Base-by-base conservation (phyloP, 2,797 vertebrate species). In the Cossypha heuglini region DNA sequence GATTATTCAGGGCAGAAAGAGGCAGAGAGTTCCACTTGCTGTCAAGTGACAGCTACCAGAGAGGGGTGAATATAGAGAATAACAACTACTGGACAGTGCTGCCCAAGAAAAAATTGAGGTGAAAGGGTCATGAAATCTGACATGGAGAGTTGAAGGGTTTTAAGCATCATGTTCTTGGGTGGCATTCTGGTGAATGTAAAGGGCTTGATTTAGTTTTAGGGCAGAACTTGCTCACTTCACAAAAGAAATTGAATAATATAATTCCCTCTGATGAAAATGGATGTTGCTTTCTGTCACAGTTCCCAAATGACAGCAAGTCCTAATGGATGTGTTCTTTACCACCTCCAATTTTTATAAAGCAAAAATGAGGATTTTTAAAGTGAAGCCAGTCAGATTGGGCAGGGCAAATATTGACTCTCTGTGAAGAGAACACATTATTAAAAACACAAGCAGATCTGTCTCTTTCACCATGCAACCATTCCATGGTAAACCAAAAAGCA, bases 371-470 rank as follows among this genome's bases (percentile, higher is more conserved):
- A 59, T 72, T 93, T 96, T 91, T 91, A 72, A 83, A 88, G 22
- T 21, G 9, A 88, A 91, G 49, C 42, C 75, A 91, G 61, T 54
- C 49, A 75, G 91, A 80, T 40, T 68, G 48, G 62, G 38, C 73
- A 93, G 72, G 57, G 40, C 72, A 87, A 92, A 90, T 90, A 89
- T 54, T 91, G 94, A 86, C 54, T 86, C 43, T 90, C 26, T 90
- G 58, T 75, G 61, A 93, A 90, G 75, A 88, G 94, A 94, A 93
- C 91, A 93, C 69, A 48, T 96, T 96, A 97, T 97, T 96, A 94
- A 95, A 95, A 94, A 94, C 93, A 96, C 68, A 97, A 96, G 94
- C 67, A 83, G 86, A 83, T 93, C 84, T 87, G 35, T 89, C 54
- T 96, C 57, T 89, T 86, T 94, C 88, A 66, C 84, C 51, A 61